Base-by-base conservation (phyloP, 2,797 vertebrate genomes). In the Spondyliosoma cantharus region DNA sequence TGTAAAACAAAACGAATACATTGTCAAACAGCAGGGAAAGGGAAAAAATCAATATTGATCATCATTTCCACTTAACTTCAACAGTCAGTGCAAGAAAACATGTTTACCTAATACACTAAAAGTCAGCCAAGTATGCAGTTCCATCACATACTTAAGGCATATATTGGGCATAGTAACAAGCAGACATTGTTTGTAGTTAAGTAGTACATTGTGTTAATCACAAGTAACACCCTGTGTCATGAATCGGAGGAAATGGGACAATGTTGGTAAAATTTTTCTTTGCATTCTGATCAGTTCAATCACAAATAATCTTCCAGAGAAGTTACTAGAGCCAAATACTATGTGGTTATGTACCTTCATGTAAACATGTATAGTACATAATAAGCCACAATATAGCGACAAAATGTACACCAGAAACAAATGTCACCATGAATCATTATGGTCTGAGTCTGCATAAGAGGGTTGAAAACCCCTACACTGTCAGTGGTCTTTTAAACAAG, bases 361-460 rank as follows among this genome's bases (percentile, higher is more conserved):
- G n/a, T n/a, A 85, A 87, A 74, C 50, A 48, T 7, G 15, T 70
- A 32, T 3, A 68, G 60, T 83, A 86, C 81, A 82, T 75, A 77
- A 53, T 74, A 67, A 70, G 19, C 61, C 71, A 87, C 77, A 79
- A 81, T 4, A 76, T 43, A 74, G 50, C 20, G 15, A 73, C 50
- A 64, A 64, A 78, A 43, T 63, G 58, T 78, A 61, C 67, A 80
- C 56, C 66, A 68, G 54, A 75, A 89, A 87, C 65, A 74, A 82
- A 83, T 74, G 67, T 58, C 60, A 70, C 59, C 46, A 70, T 71
- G 32, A 79, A 60, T 45, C 46, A 76, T 68, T 62, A 68, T 54
- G 49, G 45, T 71, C 80, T 20, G 54, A 79, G 60, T 86, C 73
- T 86, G 74, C 76, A 87, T 82, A 82, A 82, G 3, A 70, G 61